Evolutionary conservation across 2,888 invertebrate genomes (phyloP), one percentile per base, ranked within the genome.

Genomic region (Rhogogaster chlorosoma): DNA sequence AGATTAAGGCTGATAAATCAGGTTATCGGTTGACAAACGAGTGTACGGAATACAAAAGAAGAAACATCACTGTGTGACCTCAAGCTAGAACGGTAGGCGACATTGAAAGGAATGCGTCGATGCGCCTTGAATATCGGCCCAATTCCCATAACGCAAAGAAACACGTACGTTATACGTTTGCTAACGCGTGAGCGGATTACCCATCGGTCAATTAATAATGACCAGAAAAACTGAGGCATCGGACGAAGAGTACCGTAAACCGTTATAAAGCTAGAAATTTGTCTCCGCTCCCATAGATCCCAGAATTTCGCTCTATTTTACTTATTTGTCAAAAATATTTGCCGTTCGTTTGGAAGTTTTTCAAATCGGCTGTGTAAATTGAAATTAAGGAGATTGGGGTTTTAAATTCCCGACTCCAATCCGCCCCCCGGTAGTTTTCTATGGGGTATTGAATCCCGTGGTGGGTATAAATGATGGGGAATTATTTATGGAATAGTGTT

Each of bases 41-140:
- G 12, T 15, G 38, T 7, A 22, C 38, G 61, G 80, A 49, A 80
- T 80, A 80, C 80, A 32, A 80, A 80, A 22, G 18, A 2, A 29
- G 18, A n/a, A 77, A 77, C 22, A 22, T 2, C 2, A 42, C 38
- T 29, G 85, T 84, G 89, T 90, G 92, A 91, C 91, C 92, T 92
- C 91, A 87, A 89, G 83, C 88, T 89, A 88, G 86, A 83, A 86
- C 86, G 86, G 87, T 89, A 88, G 88, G 88, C 90, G 93, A 92
- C 93, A 93, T 93, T 93, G 93, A 92, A 92, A 92, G 90, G 92
- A 93, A 93, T 93, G 91, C 89, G 89, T 67, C 32, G 67, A 67
- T 92, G 90, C 90, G 89, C 90, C 90, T 84, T 84, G 86, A 90
- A 87, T 85, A 83, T 86, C 89, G 90, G 89, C 90, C 91, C 90